Evolutionary conservation across 2,888 invertebrate species (phyloP).

Genomic region (Julus scandinavius): DNA sequence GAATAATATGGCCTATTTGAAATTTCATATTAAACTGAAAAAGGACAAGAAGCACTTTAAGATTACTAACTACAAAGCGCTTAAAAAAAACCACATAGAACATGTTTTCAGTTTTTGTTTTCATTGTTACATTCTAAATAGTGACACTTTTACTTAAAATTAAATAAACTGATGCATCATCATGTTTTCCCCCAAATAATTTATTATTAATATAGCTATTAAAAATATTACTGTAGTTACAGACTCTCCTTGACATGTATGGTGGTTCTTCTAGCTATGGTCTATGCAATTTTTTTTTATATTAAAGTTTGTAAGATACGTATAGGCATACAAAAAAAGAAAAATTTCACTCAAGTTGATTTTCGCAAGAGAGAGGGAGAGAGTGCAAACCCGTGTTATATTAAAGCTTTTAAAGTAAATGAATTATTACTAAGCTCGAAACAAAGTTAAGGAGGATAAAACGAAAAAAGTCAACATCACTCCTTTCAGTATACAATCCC

Average conservation of each 20-base stretch:
- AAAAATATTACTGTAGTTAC: neutral
- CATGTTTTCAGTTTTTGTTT: no score
- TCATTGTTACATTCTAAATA: no score
- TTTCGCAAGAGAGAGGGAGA: neutral
- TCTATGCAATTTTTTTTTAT: neutral
- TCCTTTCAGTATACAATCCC: constrained; percentile 2
- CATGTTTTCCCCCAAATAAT: neutral
- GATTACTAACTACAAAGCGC: no score
- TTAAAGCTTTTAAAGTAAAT: constrained; percentile 46
- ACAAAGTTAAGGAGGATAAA: constrained; percentile 28
- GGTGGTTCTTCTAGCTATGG: neutral
- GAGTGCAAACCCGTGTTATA: constrained; percentile 39
- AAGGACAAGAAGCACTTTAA: no score
- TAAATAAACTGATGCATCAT: no score
- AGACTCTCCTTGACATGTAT: neutral
- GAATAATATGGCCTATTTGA: no score
- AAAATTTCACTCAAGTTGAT: neutral
- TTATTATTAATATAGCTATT: neutral
- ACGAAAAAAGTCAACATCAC: constrained; percentile 37
- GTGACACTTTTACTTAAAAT: no score
- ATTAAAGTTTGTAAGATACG: neutral
- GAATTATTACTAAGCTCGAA: constrained; percentile 43
- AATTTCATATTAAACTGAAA: no score
- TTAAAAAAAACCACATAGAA: no score
- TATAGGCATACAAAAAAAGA: constrained; percentile 1